These are phyloP conservation scores for Hoplostethus mediterraneus DNA, from an alignment of 2,797 vertebrate species.

Conservation along the genomic window DNA sequence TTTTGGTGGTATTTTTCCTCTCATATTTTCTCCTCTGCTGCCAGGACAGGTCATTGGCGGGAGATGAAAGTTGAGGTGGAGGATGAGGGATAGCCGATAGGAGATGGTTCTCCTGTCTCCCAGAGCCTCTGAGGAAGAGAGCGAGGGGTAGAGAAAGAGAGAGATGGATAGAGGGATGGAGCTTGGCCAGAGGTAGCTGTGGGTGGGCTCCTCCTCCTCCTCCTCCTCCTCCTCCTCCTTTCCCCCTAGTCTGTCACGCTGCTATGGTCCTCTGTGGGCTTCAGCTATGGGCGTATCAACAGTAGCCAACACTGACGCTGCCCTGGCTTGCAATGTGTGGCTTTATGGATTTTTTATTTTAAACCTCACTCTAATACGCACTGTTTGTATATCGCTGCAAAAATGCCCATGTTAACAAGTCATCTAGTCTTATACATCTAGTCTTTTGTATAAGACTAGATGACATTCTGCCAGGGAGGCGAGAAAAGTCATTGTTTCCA, in stretches of 20 bases:
- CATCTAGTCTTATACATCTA: no score
- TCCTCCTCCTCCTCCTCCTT: not conserved
- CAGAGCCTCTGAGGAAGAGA: conserved; percentile 38
- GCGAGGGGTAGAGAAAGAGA: conserved; percentile 33
- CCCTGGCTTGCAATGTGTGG: conserved; percentile 17
- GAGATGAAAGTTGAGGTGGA: conserved; percentile 66
- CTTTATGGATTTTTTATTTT: not conserved
- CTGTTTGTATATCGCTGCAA: no score
- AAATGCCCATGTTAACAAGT: no score
- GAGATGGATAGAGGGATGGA: conserved; percentile 31
- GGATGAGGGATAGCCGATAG: conserved; percentile 37
- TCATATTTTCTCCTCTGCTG: conserved; percentile 30
- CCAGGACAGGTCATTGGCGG: conserved; percentile 57
- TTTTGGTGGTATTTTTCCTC: conserved; percentile 47
- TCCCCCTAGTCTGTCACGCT: conserved; percentile 10
- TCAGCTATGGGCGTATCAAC: conserved; percentile 20
- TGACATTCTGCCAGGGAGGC: no score
- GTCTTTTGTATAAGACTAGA: no score
- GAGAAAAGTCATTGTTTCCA: no score
- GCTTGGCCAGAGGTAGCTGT: conserved; percentile 15
- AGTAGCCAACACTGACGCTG: conserved; percentile 31
- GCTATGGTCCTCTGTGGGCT: not conserved
- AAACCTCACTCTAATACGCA: no score
- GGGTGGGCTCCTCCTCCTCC: conserved; percentile 3
- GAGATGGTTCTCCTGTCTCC: conserved; percentile 45